A percentile compares a stretch with the other conserved stretches of the same genome.
phyloP scores from a whole-genome alignment of 2,797 vertebrate species.

The Aplochiton taeniatus region DNA sequence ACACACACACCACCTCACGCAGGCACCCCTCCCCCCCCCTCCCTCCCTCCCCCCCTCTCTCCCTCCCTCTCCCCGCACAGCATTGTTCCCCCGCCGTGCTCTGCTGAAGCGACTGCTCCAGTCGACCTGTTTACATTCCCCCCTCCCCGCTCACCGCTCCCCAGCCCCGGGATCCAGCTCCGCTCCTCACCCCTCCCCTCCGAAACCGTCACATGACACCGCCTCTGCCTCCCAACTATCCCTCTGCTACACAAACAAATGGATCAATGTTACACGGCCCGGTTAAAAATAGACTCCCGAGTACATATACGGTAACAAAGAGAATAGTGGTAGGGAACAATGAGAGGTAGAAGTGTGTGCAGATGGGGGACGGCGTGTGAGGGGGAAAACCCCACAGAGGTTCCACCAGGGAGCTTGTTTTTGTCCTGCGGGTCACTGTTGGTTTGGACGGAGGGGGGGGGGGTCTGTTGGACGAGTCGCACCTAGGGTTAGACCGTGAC shows the following conservation, averaged over 20 bases:
- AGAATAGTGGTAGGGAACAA: not conserved
- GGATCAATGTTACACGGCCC: not conserved
- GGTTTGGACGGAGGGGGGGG: not conserved
- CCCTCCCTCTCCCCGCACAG: constrained; percentile 4
- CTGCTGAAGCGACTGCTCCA: not conserved
- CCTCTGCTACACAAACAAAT: not conserved
- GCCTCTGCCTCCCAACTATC: not conserved
- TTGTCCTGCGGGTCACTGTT: not conserved
- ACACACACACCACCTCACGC: constrained; percentile 6
- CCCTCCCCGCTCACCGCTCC: not conserved
- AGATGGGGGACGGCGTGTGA: not conserved
- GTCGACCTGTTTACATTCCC: constrained; percentile 7
- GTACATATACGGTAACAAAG: not conserved
- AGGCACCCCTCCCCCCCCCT: not conserved
- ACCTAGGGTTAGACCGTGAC: too few species aligned
- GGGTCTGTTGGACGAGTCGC: too few species aligned
- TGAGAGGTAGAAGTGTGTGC: not conserved
- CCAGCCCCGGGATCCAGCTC: too few species aligned
- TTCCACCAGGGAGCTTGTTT: not conserved
- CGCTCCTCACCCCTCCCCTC: too few species aligned
- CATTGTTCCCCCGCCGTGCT: constrained; percentile 12
- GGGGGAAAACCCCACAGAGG: not conserved
- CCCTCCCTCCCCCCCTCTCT: constrained; percentile 2
- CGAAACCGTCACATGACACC: too few species aligned
- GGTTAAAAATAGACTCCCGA: not conserved